Base-by-base conservation (phyloP, 2,113 vertebrate genomes). In the Aix galericulata region DNA sequence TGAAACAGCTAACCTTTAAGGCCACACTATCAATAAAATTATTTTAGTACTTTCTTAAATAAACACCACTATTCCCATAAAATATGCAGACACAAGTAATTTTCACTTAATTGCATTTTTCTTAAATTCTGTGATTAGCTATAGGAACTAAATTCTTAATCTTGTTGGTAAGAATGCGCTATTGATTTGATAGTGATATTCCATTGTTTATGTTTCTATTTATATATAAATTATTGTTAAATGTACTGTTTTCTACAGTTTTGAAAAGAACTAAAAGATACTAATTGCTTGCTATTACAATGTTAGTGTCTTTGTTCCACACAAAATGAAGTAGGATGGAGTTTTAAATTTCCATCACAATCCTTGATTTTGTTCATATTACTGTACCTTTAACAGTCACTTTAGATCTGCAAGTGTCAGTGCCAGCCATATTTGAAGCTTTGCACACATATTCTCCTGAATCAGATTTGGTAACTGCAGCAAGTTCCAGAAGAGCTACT, bases 361-460 rank as follows among this genome's bases (percentile, higher is more conserved):
- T 42, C 17, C 25, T 64, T 34, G 22, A 58, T 55, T 87, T 89
- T 93, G 52, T 81, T 17, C 15, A 67, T 60, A 48, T 82, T 56
- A 91, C 87, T 75, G 44, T 99, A 99, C 99, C 99, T 99, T 99
- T 99, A 60, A 99, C 73, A 8, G 98, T 98, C 90, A 99, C 98
- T 98, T 98, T 99, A 88, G 98, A 98, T 93, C 99, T 99, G 97
- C 98, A 99, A 95, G 98, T 98, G 88, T 99, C 99, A 85, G 98
- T 99, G 95, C 99, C 99, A 79, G 97, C 98, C 13, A 97, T 94
- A 46, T 99, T 99, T 81, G 98, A 98, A 86, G 99, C 99, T 98
- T 99, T 99, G 96, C 99, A 99, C 42, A 99, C 93, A 59, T 99
- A 99, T 88, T 99, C 99, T 13, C 99, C 99, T 3, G 98, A 97